These are phyloP conservation scores for Eulemur rubriventer DNA, from an alignment of 2,797 vertebrate genomes.

Conservation along the genomic window DNA sequence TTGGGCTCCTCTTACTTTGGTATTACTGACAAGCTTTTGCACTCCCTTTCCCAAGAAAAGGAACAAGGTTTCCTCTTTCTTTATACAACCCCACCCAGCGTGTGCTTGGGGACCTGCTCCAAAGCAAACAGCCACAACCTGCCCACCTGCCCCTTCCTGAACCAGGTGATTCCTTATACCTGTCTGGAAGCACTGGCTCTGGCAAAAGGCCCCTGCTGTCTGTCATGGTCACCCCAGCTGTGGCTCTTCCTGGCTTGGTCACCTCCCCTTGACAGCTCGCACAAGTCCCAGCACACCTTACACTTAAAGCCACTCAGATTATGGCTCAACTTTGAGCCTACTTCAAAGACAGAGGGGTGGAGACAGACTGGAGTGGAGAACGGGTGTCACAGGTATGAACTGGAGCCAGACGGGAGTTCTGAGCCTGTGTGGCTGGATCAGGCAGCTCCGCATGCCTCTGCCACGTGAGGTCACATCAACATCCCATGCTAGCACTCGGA, in stretches of 20 bases:
- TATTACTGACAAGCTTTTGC: background rate
- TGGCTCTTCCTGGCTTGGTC: background rate
- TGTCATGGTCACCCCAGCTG: background rate
- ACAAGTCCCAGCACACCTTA: background rate
- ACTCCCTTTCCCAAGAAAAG: background rate
- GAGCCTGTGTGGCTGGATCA: background rate
- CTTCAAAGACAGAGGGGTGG: background rate
- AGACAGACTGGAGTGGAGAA: background rate
- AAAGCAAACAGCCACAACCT: background rate
- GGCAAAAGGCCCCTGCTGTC: background rate
- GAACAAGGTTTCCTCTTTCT: background rate
- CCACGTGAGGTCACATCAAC: background rate
- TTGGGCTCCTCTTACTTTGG: background rate
- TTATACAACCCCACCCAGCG: fast-evolving
- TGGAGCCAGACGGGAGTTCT: background rate
- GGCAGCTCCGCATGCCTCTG: background rate
- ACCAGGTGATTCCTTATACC: background rate
- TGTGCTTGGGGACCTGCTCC: background rate
- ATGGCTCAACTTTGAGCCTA: background rate
- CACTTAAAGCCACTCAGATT: background rate
- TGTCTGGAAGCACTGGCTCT: background rate
- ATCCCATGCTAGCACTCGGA: background rate
- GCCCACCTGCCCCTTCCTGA: background rate
- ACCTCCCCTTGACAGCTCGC: background rate
- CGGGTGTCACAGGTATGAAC: background rate